Base-by-base conservation (phyloP, 2,797 vertebrate species). In the Tarsius wallacei region DNA sequence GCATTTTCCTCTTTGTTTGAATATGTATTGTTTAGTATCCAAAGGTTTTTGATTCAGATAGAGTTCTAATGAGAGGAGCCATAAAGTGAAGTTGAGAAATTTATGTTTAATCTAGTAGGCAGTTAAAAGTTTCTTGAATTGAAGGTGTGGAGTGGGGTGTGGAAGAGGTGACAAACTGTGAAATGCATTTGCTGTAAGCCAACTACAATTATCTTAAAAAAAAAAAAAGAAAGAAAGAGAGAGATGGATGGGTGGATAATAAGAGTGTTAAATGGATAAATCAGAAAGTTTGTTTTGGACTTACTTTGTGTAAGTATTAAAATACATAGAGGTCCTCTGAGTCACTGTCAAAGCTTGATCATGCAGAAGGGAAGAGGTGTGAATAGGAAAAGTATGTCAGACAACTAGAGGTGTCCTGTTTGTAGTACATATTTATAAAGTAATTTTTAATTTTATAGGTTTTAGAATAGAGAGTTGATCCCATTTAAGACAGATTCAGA, bases 121-220 rank as follows among this genome's bases (percentile, higher is more conserved):
- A 49, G 88, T 55, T 80, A 51, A n/a, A 82, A 36, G 26, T 51
- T 82, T 83, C 70, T 53, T 70, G 53, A 70, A 74, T 31, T 76
- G 36, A 81, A 93, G 55, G 47, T 81, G 4, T 47, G 26, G 51
- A 24, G 19, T 28, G 2, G 61, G 26, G 19, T 86, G 19, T 26
- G 21, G 59, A 78, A 84, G 59, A 80, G 64, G 64, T 87, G 74
- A 96, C 83, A 74, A 73, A 15, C 66, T 94, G 70, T 93, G 94
- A 97, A 94, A 90, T 73, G 66, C 95, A 90, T 96, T 74, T 95
- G 55, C 77, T 78, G 4, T 70, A 88, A 53, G 85, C 94, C 91
- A 93, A 81, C 70, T 53, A 51, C 28, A 80, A 74, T 96, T 89
- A 77, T 77, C 71, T 86, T 84, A 0, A 81, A 68, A 95, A 51